A percentile compares a stretch with the other conserved stretches of the same genome.
These are phyloP conservation scores for Drosophila nr. perissopoda DNA, from an alignment of 2,888 invertebrate genomes.

Conservation along the genomic window DNA sequence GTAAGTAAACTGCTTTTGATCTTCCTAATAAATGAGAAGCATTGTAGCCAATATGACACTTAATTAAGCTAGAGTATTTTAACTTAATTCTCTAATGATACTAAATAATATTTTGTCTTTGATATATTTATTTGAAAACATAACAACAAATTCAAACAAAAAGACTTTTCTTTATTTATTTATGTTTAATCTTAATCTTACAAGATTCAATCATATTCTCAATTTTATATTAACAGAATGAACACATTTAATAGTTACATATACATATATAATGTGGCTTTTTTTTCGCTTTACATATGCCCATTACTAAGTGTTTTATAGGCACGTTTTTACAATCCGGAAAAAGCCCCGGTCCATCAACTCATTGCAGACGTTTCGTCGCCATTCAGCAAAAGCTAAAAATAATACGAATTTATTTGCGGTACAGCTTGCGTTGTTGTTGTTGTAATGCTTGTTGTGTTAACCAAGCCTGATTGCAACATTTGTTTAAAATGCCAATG, in stretches of 20 bases:
- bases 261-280: background rate
- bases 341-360: background rate
- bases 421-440: conserved; percentile 17
- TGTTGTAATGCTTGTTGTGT: background rate
- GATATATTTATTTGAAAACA: background rate
- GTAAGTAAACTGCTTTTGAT: background rate
- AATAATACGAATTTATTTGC: conserved; percentile 36
- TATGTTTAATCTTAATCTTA: background rate
- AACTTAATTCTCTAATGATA: background rate
- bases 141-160: background rate
- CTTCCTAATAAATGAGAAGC: background rate
- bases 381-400: conserved; percentile 52
- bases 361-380: conserved; percentile 39
- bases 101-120: background rate
- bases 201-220: background rate
- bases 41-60: background rate
- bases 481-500: conserved; percentile 49
- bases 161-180: background rate
- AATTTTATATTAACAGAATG: background rate
- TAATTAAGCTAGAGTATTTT: too few species aligned
- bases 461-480: conserved; percentile 37
- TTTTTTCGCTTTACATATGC: background rate
- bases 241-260: background rate
- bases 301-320: background rate
- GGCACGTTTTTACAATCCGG: background rate